Conservation (phyloP, 1,140 invertebrate species). For the Bradynema listronoti region DNA sequence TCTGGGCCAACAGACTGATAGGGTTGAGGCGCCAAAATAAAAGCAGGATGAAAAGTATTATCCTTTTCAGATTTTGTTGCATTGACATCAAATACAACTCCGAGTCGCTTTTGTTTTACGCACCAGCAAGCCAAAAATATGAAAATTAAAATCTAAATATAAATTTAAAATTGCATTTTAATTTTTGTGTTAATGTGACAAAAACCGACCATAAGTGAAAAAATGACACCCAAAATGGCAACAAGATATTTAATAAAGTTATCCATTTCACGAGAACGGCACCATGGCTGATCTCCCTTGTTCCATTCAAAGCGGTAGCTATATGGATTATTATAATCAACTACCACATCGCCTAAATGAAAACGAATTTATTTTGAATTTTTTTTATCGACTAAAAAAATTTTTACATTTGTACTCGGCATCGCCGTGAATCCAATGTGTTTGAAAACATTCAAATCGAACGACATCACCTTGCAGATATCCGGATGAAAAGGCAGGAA, state of each 20-base stretch:
- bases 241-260: slow-evolving; percentile 55
- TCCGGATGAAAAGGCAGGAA: slow-evolving; percentile 48
- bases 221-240: slow-evolving; percentile 35
- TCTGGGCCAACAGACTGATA: too few species aligned
- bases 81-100: too few species aligned
- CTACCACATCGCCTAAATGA: slow-evolving; percentile 47
- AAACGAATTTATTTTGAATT: slow-evolving; percentile 13
- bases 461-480: slow-evolving; percentile 55
- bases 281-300: slow-evolving; percentile 52
- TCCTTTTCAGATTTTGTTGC: too few species aligned
- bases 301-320: slow-evolving; percentile 58
- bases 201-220: slow-evolving; percentile 30
- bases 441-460: slow-evolving; percentile 56
- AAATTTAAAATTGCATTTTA: neutral
- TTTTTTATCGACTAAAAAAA: neutral
- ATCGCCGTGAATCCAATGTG: slow-evolving; percentile 57
- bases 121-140: slow-evolving; percentile 41
- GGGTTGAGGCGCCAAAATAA: too few species aligned
- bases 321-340: slow-evolving; percentile 51
- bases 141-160: slow-evolving; percentile 34
- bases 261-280: slow-evolving; percentile 55
- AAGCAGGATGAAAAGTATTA: too few species aligned
- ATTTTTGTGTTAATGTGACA: neutral
- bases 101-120: slow-evolving; percentile 31
- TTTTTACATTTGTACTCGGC: slow-evolving; percentile 52